Percentiles rank a stretch among this genome's conserved stretches.
Evolutionary conservation across 1,140 invertebrate genomes (phyloP).

Genomic region (Dermatophagoides farinae): DNA sequence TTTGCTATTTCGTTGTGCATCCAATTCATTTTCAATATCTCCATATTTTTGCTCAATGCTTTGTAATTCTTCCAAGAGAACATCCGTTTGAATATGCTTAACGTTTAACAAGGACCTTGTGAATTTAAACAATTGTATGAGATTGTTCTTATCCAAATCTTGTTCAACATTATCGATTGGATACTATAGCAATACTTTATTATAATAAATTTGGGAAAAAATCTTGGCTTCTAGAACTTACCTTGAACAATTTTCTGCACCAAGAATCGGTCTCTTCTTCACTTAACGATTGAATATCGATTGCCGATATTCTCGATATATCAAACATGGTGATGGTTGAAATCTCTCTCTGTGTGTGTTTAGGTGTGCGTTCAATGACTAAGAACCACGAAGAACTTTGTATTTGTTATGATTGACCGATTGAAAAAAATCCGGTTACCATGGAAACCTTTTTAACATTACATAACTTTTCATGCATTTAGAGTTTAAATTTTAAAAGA

Average conservation of each 20-base stretch:
- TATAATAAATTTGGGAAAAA: neutral
- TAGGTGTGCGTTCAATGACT: no score
- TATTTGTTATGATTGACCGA: no score
- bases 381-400: no score
- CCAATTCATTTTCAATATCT: neutral
- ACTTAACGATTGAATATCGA: neutral
- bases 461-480: no score
- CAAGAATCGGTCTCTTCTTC: slow-evolving; percentile 3
- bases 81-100: slow-evolving; percentile 11
- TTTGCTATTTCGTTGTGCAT: neutral
- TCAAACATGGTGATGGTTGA: slow-evolving; percentile 27
- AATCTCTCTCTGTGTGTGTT: no score
- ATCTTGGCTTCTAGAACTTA: neutral
- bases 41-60: neutral
- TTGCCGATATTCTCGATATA: slow-evolving; percentile 18
- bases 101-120: slow-evolving; percentile 4
- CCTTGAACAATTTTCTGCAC: neutral
- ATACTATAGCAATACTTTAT: neutral
- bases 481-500: no score
- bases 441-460: no score
- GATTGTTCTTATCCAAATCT: neutral
- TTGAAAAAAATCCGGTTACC: no score
- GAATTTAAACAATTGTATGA: slow-evolving; percentile 1
- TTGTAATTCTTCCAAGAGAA: slow-evolving; percentile 12
- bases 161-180: neutral